Evolutionary conservation across 2,797 vertebrate species (phyloP).

Genomic region (Sardinella longiceps): DNA sequence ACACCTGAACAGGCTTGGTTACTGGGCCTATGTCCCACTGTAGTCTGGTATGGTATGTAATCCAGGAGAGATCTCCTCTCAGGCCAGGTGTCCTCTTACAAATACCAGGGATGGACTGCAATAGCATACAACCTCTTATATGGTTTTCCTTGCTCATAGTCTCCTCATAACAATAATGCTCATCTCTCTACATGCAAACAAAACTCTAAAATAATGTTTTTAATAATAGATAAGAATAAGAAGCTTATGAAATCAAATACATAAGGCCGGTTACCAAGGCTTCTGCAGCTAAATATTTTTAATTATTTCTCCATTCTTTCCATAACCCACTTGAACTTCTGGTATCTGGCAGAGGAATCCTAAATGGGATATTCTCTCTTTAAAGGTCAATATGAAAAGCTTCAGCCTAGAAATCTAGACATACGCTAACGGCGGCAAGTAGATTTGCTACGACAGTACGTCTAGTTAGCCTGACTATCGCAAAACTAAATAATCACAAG

Average conservation of each 20-base stretch:
- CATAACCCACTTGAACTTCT: background rate
- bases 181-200: too few relatives aligned
- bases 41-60: background rate
- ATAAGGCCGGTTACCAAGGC: background rate
- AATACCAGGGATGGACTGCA: constrained; percentile 3
- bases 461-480: too few relatives aligned
- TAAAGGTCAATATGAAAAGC: background rate
- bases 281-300: background rate
- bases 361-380: background rate
- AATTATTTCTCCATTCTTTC: background rate
- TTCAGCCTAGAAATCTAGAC: too few relatives aligned
- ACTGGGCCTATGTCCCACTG: background rate
- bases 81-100: constrained; percentile 27
- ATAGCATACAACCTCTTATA: background rate
- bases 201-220: background rate
- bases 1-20: background rate
- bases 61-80: constrained; percentile 12
- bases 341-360: background rate
- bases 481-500: too few relatives aligned
- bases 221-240: background rate
- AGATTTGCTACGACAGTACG: too few relatives aligned
- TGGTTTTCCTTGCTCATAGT: background rate
- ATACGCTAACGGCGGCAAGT: too few relatives aligned
- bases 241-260: background rate
- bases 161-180: background rate